These are phyloP conservation scores for Iphiclides podalirius DNA, from an alignment of 2,888 invertebrate species.

Conservation along the genomic window DNA sequence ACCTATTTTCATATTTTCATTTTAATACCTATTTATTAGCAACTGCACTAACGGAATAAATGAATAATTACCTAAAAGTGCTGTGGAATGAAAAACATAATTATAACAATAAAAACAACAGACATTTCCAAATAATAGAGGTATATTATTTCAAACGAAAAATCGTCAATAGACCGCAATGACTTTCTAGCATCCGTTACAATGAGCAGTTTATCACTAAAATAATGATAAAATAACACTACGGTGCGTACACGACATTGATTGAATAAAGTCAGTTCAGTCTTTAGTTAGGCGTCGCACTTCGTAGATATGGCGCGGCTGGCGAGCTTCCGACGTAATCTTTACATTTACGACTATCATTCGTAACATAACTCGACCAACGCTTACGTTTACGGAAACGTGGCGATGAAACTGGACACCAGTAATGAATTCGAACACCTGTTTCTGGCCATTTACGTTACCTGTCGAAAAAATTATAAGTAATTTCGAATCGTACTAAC, in stretches of 20 bases:
- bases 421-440: constrained; percentile 7
- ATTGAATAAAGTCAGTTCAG: constrained; percentile 69
- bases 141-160: constrained; percentile 40
- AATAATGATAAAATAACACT: constrained; percentile 42
- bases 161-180: constrained; percentile 74
- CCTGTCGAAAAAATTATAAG: constrained; percentile 9
- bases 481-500: background rate
- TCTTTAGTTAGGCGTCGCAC: constrained; percentile 69
- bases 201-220: constrained; percentile 58
- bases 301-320: constrained; percentile 30
- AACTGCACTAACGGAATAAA: too few relatives aligned
- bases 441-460: constrained; percentile 4
- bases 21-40: too few relatives aligned
- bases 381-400: too few relatives aligned
- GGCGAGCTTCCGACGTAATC: constrained; percentile 26
- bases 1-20: too few relatives aligned
- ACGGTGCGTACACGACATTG: constrained; percentile 47
- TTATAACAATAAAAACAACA: constrained; percentile 30
- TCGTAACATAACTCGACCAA: background rate
- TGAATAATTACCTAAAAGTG: too few relatives aligned
- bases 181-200: constrained; percentile 60
- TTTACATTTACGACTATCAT: too few relatives aligned
- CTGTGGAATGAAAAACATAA: too few relatives aligned
- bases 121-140: constrained; percentile 30
- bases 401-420: background rate